These are phyloP conservation scores for Lagopus muta DNA, from an alignment of 2,113 vertebrate genomes.

Conservation along the genomic window DNA sequence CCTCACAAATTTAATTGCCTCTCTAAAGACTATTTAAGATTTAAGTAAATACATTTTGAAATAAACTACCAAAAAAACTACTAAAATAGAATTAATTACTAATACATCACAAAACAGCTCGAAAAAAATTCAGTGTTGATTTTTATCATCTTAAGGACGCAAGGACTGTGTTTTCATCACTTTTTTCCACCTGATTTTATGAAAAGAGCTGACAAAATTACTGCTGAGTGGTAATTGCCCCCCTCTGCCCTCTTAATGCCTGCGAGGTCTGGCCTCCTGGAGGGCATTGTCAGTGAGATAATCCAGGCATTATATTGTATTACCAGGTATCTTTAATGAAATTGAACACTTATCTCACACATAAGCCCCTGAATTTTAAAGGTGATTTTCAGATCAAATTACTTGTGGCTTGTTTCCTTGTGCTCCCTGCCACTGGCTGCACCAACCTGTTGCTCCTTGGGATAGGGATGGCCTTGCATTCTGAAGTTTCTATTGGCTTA, in stretches of 20 bases:
- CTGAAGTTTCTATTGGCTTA: background rate
- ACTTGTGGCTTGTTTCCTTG: background rate
- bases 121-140: background rate
- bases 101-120: background rate
- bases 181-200: background rate
- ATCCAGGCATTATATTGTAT: background rate
- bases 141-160: background rate
- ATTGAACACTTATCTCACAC: background rate
- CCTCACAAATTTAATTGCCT: background rate
- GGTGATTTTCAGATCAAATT: background rate
- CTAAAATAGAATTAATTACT: background rate
- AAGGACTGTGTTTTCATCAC: background rate
- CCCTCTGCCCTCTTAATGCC: background rate
- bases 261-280: slow-evolving; percentile 4
- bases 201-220: background rate
- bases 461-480: background rate
- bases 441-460: background rate
- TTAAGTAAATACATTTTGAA: background rate
- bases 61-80: background rate
- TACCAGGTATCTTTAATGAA: background rate
- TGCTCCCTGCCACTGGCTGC: background rate
- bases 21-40: background rate
- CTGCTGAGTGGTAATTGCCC: background rate
- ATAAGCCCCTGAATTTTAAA: background rate
- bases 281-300: background rate